Percentiles rank a stretch among this genome's conserved stretches.
phyloP scores from a whole-genome alignment of 2,888 invertebrate genomes.

The Balanococcus diminutus region DNA sequence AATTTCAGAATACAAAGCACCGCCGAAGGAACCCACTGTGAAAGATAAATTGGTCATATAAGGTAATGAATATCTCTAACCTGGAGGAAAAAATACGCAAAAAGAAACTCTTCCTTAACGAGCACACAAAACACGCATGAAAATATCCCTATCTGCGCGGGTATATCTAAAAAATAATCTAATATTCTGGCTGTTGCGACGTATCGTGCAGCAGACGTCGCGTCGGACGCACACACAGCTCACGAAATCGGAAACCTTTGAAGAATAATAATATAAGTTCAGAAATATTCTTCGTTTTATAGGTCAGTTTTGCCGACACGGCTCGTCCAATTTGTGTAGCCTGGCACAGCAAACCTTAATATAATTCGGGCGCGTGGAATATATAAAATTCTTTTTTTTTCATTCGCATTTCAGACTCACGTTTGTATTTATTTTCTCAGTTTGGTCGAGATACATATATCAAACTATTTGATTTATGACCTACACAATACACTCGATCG shows the following conservation, averaged over 20 bases:
- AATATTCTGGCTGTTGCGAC: not conserved
- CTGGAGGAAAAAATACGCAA: not conserved
- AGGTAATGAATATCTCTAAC: not conserved
- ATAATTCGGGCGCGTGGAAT: not conserved
- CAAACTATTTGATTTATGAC: constrained; percentile 6
- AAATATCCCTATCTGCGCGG: not conserved
- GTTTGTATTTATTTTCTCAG: not conserved
- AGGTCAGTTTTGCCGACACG: constrained; percentile 6
- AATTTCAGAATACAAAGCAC: not conserved
- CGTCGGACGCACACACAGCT: not conserved
- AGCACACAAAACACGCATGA: not conserved
- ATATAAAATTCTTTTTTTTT: not conserved
- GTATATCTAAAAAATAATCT: not conserved
- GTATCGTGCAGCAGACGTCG: not conserved
- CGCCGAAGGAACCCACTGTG: not conserved
- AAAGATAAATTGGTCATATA: not conserved
- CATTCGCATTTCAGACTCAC: not conserved
- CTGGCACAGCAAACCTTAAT: not conserved
- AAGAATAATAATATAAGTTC: not conserved
- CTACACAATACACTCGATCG: not conserved
- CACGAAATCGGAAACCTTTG: not conserved
- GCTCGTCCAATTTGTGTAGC: not conserved
- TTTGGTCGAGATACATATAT: not conserved
- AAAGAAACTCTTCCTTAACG: not conserved
- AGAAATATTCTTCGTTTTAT: constrained; percentile 9